Percentiles rank a stretch among this genome's conserved stretches.
These are phyloP conservation scores for Anoura caudifer DNA, from an alignment of 2,113 vertebrate species.

Conservation along the genomic window DNA sequence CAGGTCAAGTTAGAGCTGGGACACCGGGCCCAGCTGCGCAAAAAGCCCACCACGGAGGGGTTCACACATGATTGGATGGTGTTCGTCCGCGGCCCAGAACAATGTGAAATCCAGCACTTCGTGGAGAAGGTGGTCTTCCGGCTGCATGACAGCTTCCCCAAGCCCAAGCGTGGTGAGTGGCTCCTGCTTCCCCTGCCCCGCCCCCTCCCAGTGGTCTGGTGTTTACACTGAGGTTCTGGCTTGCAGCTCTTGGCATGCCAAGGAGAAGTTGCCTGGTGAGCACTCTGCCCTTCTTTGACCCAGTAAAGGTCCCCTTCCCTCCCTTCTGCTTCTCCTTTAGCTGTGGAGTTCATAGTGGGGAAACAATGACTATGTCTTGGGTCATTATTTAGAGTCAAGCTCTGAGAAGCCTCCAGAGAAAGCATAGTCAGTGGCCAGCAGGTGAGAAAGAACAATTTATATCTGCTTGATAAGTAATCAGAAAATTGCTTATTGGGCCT, in stretches of 20 bases:
- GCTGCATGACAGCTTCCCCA: constrained; percentile 98
- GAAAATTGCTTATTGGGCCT: not conserved
- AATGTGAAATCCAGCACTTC: constrained; percentile 98
- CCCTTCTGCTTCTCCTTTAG: not conserved
- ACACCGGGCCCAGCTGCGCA: constrained; percentile 95
- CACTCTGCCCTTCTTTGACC: constrained; percentile 36
- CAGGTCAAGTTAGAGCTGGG: constrained; percentile 99
- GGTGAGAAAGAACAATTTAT: not conserved
- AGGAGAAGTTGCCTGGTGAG: constrained; percentile 46
- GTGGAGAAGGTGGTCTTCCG: constrained; percentile 98
- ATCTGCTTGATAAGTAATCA: not conserved
- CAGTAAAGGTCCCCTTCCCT: not conserved
- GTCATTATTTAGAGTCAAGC: not conserved
- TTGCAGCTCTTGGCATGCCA: not conserved
- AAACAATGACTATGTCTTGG: not conserved
- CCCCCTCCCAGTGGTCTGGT: too few relatives aligned
- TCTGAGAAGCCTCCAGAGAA: not conserved
- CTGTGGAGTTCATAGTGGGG: not conserved
- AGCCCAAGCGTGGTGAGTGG: constrained; percentile 94
- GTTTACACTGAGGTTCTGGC: not conserved
- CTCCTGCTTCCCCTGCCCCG: not conserved
- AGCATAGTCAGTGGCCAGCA: not conserved
- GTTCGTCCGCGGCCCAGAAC: constrained; percentile 96
- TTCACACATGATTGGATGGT: constrained; percentile 99
- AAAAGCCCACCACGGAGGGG: constrained; percentile 96